Evolutionary conservation across 1,140 invertebrate genomes (phyloP), one percentile per base, ranked within the genome.

Genomic region (Steinernema khuongi): DNA sequence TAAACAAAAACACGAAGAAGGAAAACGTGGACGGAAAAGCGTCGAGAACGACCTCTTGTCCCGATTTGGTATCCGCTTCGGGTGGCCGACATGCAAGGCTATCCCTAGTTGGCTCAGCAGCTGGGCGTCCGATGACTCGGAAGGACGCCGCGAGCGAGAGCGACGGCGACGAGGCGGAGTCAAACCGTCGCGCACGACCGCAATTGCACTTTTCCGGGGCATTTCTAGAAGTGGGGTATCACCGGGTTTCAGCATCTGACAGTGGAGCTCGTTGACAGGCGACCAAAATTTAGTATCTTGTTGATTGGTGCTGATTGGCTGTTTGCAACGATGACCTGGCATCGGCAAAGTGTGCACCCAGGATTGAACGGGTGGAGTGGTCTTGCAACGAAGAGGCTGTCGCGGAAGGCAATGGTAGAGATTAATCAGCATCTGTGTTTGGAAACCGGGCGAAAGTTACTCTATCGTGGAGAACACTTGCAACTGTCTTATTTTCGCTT

Each of bases 91-190:
- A 60, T 60, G 50, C 50, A 60, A 60, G 50, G 19, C 14, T 60
- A 14, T 60, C 50, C 11, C 50, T 22, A 11, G 50, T 26, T 22
- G 14, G 11, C 50, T 7, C n/a, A 60, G 50, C 50, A 60, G 50
- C 50, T 60, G 50, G 50, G 50, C 50, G 22, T n/a, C n/a, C n/a
- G 26, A 22, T 22, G 50, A 60, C 50, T 60, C 50, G 7, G 50
- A 14, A 60, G 22, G 50, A 60, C 50, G 50, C 50, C 50, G 19
- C 50, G 50, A 60, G 50, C 50, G 50, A 26, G 50, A 60, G 50
- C 50, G 50, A 60, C 50, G 11, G 50, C 50, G 50, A 60, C 50
- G 19, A 60, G 50, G 50, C 50, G 50, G 50, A 26, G 50, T 22
- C 50, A 17, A 22, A 17, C 19, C 22, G 50, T 60, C 50, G 50